Percentiles rank a stretch among this genome's conserved stretches.
These are phyloP conservation scores for Campylomormyrus numenius DNA, from an alignment of 2,113 vertebrate genomes.

Conservation along the genomic window DNA sequence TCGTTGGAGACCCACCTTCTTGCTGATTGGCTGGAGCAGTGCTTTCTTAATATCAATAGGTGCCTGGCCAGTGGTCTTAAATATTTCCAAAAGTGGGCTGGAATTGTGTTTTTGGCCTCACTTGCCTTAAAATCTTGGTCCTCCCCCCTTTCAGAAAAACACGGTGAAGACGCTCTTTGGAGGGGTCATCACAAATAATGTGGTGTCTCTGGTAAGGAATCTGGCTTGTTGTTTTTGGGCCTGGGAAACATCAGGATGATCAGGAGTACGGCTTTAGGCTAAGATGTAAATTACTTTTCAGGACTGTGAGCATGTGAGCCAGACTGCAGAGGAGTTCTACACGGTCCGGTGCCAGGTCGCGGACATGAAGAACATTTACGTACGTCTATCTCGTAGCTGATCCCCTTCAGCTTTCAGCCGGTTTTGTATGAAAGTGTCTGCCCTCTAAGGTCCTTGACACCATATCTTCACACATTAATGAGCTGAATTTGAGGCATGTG, in stretches of 20 bases:
- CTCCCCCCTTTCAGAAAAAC: conserved; percentile 75
- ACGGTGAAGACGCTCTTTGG: conserved; percentile 97
- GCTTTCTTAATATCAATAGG: neutral
- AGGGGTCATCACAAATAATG: conserved; percentile 97
- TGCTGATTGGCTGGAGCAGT: neutral
- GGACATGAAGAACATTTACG: conserved; percentile 99
- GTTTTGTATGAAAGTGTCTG: neutral
- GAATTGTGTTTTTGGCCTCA: neutral
- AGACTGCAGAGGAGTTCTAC: conserved; percentile 98
- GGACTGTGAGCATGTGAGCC: conserved; percentile 98
- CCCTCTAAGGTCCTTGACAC: neutral
- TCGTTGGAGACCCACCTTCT: neutral
- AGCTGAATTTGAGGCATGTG: neutral
- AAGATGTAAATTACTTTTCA: conserved; percentile 35
- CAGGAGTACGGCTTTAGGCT: neutral
- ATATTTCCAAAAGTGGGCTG: neutral
- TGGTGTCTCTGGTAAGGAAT: conserved; percentile 88
- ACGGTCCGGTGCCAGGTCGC: conserved; percentile 96
- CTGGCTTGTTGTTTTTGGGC: neutral
- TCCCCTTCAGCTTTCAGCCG: neutral
- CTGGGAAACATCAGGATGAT: neutral
- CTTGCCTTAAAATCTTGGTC: conserved; percentile 24
- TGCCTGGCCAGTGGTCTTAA: neutral
- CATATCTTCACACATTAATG: neutral
- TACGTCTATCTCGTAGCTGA: conserved; percentile 58